Evolutionary conservation across 2,113 vertebrate species (phyloP).

Genomic region (Axis porcinus): DNA sequence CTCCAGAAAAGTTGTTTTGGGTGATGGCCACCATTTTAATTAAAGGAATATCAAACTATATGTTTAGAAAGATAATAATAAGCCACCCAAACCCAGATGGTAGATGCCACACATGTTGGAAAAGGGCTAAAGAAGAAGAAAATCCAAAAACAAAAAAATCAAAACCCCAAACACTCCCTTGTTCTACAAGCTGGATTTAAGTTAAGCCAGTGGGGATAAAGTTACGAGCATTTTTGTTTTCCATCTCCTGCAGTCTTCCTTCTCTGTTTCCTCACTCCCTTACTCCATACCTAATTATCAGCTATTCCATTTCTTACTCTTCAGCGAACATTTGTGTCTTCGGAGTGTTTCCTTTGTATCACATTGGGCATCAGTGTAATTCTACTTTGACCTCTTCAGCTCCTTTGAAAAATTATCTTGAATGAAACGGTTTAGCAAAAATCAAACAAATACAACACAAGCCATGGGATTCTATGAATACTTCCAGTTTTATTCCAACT

Average conservation of each 20-base stretch:
- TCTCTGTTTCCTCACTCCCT: neutral
- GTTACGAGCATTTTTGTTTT: neutral
- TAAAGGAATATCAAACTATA: slow-evolving; percentile 62
- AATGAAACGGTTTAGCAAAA: neutral
- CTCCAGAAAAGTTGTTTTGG: slow-evolving; percentile 60
- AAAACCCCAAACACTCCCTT: neutral
- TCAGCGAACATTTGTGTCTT: neutral
- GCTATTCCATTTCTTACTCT: neutral
- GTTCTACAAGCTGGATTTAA: slow-evolving; percentile 4
- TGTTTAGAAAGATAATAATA: slow-evolving; percentile 57
- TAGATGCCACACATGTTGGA: slow-evolving; percentile 34
- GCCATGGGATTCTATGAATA: neutral
- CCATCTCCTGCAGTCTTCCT: neutral
- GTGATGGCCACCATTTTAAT: slow-evolving; percentile 59
- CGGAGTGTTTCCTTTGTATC: neutral
- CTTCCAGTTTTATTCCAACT: neutral
- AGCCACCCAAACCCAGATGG: slow-evolving; percentile 38
- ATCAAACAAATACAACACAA: neutral
- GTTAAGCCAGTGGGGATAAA: neutral
- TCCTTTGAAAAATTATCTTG: neutral
- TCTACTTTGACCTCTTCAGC: neutral
- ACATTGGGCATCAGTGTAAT: neutral
- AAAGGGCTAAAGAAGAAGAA: neutral
- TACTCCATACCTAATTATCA: no score
- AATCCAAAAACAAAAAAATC: neutral